These are phyloP conservation scores for Shargacucullia verbasci DNA, from an alignment of 2,888 invertebrate genomes.

Conservation along the genomic window DNA sequence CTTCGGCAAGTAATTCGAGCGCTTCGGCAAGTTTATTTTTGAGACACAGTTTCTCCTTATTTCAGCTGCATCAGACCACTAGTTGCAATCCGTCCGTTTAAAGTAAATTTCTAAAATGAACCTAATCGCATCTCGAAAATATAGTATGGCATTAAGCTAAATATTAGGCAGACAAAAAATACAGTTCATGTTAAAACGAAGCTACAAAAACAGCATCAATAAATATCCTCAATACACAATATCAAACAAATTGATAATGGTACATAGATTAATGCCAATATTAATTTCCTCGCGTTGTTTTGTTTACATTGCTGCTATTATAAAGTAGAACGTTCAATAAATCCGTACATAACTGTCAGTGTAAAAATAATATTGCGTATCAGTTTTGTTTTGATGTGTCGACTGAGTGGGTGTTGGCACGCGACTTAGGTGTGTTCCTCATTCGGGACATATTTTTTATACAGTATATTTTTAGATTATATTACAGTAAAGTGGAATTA, in stretches of 20 bases:
- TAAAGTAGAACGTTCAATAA: conserved; percentile 56
- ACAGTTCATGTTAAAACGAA: too few relatives aligned
- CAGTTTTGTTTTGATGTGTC: conserved; percentile 72
- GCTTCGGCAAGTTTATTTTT: too few relatives aligned
- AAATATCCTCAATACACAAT: conserved; percentile 9
- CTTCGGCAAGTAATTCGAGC: too few relatives aligned
- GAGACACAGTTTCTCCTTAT: too few relatives aligned
- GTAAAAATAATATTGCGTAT: conserved; percentile 71
- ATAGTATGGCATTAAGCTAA: too few relatives aligned
- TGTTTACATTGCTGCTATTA: conserved; percentile 54
- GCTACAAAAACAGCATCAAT: not conserved
- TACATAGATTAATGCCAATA: conserved; percentile 44
- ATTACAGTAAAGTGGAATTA: too few relatives aligned
- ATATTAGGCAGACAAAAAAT: too few relatives aligned
- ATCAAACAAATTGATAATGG: conserved; percentile 13
- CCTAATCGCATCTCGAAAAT: too few relatives aligned
- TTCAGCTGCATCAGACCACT: too few relatives aligned
- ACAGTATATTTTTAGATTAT: too few relatives aligned
- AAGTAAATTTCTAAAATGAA: too few relatives aligned
- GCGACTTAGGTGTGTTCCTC: conserved; percentile 60
- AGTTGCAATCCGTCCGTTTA: too few relatives aligned
- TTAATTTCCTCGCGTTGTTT: conserved; percentile 53
- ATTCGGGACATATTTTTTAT: conserved; percentile 12
- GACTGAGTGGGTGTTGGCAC: conserved; percentile 71
- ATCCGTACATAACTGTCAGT: conserved; percentile 60